These are phyloP conservation scores for Clarias platycephalus DNA, from an alignment of 2,797 vertebrate genomes.

Conservation along the genomic window DNA sequence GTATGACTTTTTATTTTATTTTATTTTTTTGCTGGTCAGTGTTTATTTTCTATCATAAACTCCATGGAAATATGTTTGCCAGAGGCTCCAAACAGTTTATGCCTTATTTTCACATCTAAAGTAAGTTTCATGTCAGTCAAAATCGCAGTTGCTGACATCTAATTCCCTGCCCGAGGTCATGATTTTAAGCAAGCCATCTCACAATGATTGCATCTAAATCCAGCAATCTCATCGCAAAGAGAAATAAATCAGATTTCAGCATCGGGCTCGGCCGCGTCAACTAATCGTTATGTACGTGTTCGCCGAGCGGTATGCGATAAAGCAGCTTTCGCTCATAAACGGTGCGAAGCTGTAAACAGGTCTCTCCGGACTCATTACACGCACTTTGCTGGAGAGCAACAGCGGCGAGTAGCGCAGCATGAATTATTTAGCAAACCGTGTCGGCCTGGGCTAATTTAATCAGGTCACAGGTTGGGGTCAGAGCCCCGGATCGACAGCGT, in stretches of 20 bases:
- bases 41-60: background rate
- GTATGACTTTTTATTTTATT: too few species aligned
- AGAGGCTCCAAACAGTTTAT: background rate
- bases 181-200: background rate
- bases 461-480: slow-evolving; percentile 49
- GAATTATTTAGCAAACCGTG: slow-evolving; percentile 49
- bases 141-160: background rate
- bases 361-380: slow-evolving; percentile 51
- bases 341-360: slow-evolving; percentile 40
- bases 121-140: background rate
- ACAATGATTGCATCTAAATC: background rate
- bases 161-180: background rate
- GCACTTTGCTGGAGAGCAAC: slow-evolving; percentile 51
- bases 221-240: background rate
- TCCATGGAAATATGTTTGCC: background rate
- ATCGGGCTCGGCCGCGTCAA: background rate
- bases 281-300: background rate
- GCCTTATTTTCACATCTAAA: background rate
- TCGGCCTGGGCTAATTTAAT: slow-evolving; percentile 51
- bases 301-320: slow-evolving; percentile 15
- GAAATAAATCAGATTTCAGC: background rate
- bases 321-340: slow-evolving; percentile 44
- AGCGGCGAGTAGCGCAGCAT: slow-evolving; percentile 35
- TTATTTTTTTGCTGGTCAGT: too few species aligned
- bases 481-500: slow-evolving; percentile 18